Evolutionary conservation across 2,888 invertebrate species (phyloP).

Genomic region (Frankliniella intonsa): DNA sequence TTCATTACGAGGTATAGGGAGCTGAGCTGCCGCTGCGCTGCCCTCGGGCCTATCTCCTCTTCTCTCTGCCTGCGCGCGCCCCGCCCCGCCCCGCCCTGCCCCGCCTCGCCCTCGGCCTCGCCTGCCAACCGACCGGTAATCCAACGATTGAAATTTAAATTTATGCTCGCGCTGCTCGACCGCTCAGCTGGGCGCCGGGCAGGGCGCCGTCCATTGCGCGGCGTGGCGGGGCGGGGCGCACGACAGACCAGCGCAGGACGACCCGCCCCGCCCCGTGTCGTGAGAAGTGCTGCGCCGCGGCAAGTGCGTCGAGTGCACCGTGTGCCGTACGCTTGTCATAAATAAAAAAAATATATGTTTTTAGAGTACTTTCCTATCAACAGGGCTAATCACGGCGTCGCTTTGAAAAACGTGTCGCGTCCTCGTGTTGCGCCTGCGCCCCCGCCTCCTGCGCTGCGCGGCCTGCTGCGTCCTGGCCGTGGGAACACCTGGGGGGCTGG

Average conservation of each 20-base stretch:
- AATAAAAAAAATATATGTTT: too few species aligned
- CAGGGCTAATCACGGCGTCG: neutral
- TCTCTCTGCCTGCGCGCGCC: too few species aligned
- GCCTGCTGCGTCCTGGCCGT: too few species aligned
- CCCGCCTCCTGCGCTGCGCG: neutral
- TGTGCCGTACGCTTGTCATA: neutral
- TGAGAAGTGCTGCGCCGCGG: neutral
- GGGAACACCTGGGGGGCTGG: neutral
- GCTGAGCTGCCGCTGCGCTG: neutral
- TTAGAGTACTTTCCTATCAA: neutral
- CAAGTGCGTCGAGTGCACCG: neutral
- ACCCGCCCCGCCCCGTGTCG: neutral
- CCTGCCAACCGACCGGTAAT: neutral
- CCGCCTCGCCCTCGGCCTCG: neutral
- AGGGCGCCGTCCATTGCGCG: too few species aligned
- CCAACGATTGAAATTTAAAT: conserved; percentile 18
- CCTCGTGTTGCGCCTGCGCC: neutral
- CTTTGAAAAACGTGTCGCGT: too few species aligned
- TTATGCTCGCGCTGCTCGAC: neutral
- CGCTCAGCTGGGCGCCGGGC: neutral
- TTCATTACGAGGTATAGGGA: neutral
- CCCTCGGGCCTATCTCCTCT: neutral
- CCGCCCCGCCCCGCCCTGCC: neutral
- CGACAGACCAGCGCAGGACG: neutral
- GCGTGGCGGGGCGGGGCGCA: neutral